Evolutionary conservation across 1,140 invertebrate species (phyloP).

Genomic region (Drosophila nannoptera): DNA sequence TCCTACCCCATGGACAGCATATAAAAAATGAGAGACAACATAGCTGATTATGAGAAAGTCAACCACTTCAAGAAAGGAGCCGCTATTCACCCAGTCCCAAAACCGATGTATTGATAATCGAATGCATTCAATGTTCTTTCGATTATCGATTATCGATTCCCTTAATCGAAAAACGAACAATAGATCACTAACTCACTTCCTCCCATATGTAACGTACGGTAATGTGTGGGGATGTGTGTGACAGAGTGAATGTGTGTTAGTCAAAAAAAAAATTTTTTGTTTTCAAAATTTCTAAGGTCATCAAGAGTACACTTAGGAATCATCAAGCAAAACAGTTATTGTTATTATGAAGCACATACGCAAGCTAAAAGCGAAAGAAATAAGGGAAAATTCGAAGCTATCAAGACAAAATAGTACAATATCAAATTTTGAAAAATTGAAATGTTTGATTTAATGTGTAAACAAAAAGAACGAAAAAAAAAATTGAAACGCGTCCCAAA

Average conservation of each 20-base stretch:
- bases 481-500: not conserved
- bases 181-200: not conserved
- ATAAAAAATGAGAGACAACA: not conserved
- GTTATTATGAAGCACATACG: not conserved
- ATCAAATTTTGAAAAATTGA: constrained; percentile 12
- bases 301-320: not conserved
- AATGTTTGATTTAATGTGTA: constrained; percentile 4
- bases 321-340: not conserved
- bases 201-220: not conserved
- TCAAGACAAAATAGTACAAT: not conserved
- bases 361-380: not conserved
- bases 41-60: not conserved
- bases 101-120: not conserved
- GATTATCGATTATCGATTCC: not conserved
- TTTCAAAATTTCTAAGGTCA: constrained; percentile 19
- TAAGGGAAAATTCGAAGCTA: constrained; percentile 1
- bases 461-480: not conserved
- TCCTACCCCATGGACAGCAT: not conserved
- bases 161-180: not conserved
- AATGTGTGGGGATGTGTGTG: constrained; percentile 10
- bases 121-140: not conserved
- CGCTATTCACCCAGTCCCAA: not conserved
- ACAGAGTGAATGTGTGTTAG: not conserved
- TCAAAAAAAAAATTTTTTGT: not conserved
- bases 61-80: no score